phyloP scores from a whole-genome alignment of 2,888 invertebrate genomes.

The Anticlea derivata region DNA sequence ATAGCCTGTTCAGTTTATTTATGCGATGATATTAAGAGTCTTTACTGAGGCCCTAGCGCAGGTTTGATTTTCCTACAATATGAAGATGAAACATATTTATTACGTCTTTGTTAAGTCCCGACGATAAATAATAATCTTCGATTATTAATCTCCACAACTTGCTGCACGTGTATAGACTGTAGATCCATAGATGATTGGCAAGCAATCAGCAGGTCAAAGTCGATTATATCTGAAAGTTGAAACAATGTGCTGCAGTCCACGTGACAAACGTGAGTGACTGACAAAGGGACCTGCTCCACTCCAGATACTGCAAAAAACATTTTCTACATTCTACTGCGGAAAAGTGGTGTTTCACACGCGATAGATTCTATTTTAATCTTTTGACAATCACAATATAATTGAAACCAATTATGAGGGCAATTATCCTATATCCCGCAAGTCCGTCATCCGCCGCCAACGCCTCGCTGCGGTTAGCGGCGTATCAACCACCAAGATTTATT shows the following conservation, averaged over 20 bases:
- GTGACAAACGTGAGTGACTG: constrained; percentile 67
- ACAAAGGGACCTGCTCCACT: constrained; percentile 62
- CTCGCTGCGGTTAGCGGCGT: not conserved
- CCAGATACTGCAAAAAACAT: constrained; percentile 57
- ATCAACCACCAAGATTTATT: constrained; percentile 4
- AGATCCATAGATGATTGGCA: constrained; percentile 57
- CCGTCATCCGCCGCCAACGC: constrained; percentile 11
- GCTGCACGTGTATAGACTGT: constrained; percentile 59
- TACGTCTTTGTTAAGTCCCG: constrained; percentile 9
- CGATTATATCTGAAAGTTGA: constrained; percentile 59
- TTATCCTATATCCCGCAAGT: constrained; percentile 46
- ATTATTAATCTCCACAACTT: constrained; percentile 23
- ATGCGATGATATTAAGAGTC: not conserved
- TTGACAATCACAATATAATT: constrained; percentile 75
- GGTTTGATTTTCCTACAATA: constrained; percentile 3
- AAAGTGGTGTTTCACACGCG: constrained; percentile 76
- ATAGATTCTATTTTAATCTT: constrained; percentile 78
- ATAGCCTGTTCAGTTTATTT: not conserved
- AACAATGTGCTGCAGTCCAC: constrained; percentile 62
- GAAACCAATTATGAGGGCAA: constrained; percentile 63
- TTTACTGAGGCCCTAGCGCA: not conserved
- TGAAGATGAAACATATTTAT: constrained; percentile 6
- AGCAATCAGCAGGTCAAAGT: constrained; percentile 63
- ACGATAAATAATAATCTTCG: constrained; percentile 17
- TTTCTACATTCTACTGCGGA: constrained; percentile 70